phyloP scores from a whole-genome alignment of 2,797 vertebrate species.

The Scyliorhinus canicula region DNA sequence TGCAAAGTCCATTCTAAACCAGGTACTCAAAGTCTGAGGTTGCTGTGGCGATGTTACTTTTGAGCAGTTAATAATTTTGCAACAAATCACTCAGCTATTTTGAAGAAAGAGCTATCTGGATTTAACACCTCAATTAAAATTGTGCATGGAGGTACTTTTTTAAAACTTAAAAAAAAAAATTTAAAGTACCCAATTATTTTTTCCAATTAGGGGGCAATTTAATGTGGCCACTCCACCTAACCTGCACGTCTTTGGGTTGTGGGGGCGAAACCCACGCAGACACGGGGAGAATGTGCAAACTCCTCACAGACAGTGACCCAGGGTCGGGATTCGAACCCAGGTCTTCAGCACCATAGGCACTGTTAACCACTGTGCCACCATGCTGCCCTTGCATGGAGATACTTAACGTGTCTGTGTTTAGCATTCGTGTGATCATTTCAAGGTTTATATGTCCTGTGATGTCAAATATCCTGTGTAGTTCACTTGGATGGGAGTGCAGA shows the following conservation, averaged over 20 bases:
- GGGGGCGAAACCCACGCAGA: too few relatives aligned
- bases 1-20: neutral
- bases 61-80: neutral
- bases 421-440: neutral
- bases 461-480: neutral
- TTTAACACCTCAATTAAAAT: constrained; percentile 2
- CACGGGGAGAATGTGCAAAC: too few relatives aligned
- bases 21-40: neutral
- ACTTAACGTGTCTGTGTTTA: neutral
- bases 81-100: neutral
- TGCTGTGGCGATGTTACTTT: neutral
- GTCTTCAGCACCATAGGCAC: too few relatives aligned
- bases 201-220: too few relatives aligned
- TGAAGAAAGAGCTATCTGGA: neutral
- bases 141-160: neutral
- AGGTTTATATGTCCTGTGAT: neutral
- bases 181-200: too few relatives aligned
- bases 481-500: neutral
- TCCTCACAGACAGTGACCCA: too few relatives aligned
- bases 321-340: too few relatives aligned
- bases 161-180: too few relatives aligned
- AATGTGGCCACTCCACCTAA: too few relatives aligned
- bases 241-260: too few relatives aligned
- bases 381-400: neutral
- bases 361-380: too few relatives aligned